Base-by-base conservation (phyloP, 2,888 invertebrate genomes). In the Eumerus sabulonum region DNA sequence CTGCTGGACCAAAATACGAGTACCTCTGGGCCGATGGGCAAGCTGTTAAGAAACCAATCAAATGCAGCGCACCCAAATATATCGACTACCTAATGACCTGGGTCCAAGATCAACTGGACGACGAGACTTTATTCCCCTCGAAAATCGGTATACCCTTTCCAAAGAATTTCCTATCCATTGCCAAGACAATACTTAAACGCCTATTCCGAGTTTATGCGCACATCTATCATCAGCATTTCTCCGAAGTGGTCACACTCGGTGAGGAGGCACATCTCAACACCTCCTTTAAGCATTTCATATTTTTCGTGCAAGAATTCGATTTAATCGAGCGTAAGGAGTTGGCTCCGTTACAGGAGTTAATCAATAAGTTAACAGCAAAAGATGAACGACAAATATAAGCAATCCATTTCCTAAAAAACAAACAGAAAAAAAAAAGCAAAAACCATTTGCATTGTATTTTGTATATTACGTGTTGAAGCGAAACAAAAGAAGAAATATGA, bases 11-110 rank as follows among this genome's bases (percentile, higher is more conserved):
- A 82, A 98, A 98, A 90, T 98, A 99, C 88, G 99, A 99, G 90
- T 99, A 99, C 90, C 98, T 98, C 90, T 99, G 99, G 99, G 99
- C 99, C 0, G 98, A 99, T 90, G 98, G 98, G 0, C 96, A 96
- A 86, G 97, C 97, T 0, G 97, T 98, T 19, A 97, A 99, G 90
- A 99, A 99, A 88, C 98, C 98, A 47, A 98, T 99, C 85, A 98
- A 98, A 90, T 99, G 98, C 91, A 98, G 98, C 53, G 99, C 98
- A 63, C 98, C 98, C 59, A 98, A 98, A 90, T 99, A 99, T 90
- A 99, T 99, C 84, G 99, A 99, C 90, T 99, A 98, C 90, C 92
- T 99, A 83, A 98, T 99, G 98, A 98, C 98, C 17, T 99, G 98
- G 98, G 98, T 99, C 70, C 99, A 99, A 90, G 98, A 99, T 90